Evolutionary conservation across 2,113 vertebrate genomes (phyloP).

Genomic region (Plecotus auritus): DNA sequence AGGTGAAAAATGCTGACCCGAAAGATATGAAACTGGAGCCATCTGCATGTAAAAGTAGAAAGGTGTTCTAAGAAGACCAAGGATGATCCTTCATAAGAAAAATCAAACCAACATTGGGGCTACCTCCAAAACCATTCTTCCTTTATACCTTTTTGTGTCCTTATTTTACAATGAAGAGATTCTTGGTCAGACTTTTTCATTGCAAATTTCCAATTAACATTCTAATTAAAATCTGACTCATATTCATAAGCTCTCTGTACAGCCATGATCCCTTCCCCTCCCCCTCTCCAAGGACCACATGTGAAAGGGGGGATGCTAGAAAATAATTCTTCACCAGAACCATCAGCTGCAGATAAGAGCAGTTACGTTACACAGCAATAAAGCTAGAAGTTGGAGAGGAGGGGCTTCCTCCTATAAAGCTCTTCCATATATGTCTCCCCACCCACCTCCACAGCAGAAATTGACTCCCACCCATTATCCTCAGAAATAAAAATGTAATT

Average conservation of each 20-base stretch:
- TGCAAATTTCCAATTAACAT: background rate
- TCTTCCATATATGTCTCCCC: background rate
- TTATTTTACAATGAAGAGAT: constrained; percentile 19
- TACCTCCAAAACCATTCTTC: background rate
- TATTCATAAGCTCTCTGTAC: background rate
- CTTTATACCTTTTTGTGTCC: background rate
- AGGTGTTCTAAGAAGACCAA: background rate
- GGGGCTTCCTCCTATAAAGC: background rate
- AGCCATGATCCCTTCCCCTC: background rate
- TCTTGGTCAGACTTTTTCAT: background rate
- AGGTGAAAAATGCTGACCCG: background rate
- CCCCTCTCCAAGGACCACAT: background rate
- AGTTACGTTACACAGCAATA: background rate
- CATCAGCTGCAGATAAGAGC: constrained; percentile 38
- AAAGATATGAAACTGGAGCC: background rate
- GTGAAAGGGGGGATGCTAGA: background rate
- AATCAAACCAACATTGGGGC: background rate
- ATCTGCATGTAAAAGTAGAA: background rate
- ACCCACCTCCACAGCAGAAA: background rate
- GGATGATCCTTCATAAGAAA: background rate
- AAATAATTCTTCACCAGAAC: background rate
- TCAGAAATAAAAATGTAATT: background rate
- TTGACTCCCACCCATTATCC: background rate
- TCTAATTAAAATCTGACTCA: constrained; percentile 46
- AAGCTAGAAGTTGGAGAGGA: background rate